A percentile compares a stretch with the other conserved stretches of the same genome.
These are phyloP conservation scores for Seriola dumerili DNA, from an alignment of 2,113 vertebrate species.

Conservation along the genomic window DNA sequence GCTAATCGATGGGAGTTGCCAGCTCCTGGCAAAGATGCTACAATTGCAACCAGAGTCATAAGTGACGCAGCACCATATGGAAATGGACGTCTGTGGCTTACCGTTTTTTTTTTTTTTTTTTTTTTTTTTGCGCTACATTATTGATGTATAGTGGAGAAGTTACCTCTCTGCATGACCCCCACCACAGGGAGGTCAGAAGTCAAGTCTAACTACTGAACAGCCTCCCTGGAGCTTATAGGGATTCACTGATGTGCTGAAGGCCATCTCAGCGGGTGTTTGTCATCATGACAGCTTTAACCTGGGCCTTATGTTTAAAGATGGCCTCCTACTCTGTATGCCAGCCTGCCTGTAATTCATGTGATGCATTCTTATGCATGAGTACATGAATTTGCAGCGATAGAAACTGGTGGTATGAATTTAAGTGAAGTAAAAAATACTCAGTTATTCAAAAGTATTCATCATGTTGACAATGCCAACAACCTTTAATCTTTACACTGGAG, in stretches of 20 bases:
- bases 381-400: background rate
- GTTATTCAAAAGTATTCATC: background rate
- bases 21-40: conserved; percentile 47
- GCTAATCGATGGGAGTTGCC: conserved; percentile 42
- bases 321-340: background rate
- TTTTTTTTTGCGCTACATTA: background rate
- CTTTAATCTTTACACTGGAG: background rate
- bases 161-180: conserved; percentile 8
- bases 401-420: background rate
- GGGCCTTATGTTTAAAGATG: conserved; percentile 28
- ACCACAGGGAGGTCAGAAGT: conserved; percentile 29
- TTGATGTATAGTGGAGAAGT: conserved; percentile 9
- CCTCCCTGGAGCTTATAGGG: conserved; percentile 14
- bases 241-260: conserved; percentile 44
- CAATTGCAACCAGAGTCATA: conserved; percentile 37
- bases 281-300: conserved; percentile 38
- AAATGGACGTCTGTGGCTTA: conserved; percentile 16
- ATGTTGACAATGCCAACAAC: background rate
- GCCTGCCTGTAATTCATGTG: background rate
- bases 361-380: background rate
- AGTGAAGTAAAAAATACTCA: background rate
- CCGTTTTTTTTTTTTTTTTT: conserved; percentile 1
- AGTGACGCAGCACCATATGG: conserved; percentile 39
- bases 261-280: conserved; percentile 42
- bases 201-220: conserved; percentile 34